phyloP scores from a whole-genome alignment of 1,140 invertebrate species.

The Drosophila carrolli region DNA sequence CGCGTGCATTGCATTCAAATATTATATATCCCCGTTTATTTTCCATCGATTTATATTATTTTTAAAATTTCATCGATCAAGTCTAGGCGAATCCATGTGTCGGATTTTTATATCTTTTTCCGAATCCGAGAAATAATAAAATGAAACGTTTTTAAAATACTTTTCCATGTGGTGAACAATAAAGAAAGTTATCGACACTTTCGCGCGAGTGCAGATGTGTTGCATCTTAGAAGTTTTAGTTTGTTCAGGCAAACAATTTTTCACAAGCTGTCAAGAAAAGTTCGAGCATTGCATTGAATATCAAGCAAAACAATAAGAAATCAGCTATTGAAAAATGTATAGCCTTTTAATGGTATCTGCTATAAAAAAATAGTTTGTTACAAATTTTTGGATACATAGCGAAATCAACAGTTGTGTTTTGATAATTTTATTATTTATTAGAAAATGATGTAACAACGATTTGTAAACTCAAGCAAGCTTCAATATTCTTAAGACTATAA shows the following conservation, averaged over 20 bases:
- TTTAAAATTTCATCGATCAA: conserved; percentile 9
- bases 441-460: no score
- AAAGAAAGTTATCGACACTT: not conserved
- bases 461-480: no score
- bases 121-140: not conserved
- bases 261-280: not conserved
- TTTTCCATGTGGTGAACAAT: not conserved
- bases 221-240: not conserved
- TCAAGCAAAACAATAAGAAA: not conserved
- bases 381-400: no score
- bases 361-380: no score
- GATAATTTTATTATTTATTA: no score
- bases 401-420: no score
- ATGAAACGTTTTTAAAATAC: not conserved
- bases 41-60: conserved; percentile 22
- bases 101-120: not conserved
- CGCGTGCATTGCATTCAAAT: conserved; percentile 26
- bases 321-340: not conserved
- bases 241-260: not conserved
- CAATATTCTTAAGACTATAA: no score
- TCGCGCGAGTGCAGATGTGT: not conserved
- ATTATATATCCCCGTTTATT: conserved; percentile 8
- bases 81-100: conserved; percentile 13
- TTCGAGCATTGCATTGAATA: not conserved
- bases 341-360: no score